Conservation (phyloP, 2,113 vertebrate genomes). For the Dasypus novemcinctus region DNA sequence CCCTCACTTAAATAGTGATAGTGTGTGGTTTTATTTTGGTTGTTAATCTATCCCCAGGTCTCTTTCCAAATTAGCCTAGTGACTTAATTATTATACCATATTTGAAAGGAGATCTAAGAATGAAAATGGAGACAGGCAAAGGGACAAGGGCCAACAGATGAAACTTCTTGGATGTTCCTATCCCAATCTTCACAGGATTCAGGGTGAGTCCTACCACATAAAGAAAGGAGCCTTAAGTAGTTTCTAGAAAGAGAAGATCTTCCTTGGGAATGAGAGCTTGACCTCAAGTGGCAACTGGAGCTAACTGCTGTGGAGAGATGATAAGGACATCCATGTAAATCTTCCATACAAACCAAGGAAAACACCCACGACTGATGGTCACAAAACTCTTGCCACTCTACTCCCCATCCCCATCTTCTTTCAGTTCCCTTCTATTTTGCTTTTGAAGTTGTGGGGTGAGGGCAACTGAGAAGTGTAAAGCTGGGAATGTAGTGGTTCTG, state of each 20-base stretch:
- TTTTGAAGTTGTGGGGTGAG: neutral
- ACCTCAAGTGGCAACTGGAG: neutral
- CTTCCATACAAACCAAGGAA: neutral
- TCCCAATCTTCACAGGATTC: neutral
- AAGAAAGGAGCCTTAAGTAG: neutral
- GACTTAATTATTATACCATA: neutral
- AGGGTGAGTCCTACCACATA: neutral
- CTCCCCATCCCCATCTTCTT: neutral
- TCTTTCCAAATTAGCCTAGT: neutral
- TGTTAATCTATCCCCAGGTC: neutral
- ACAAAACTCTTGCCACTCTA: accelerated
- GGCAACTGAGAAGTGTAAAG: neutral
- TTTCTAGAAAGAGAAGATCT: constrained; percentile 30
- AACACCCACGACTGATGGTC: neutral
- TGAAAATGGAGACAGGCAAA: neutral
- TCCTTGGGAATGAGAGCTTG: neutral
- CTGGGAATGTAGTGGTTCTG: constrained; percentile 34
- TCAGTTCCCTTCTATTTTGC: neutral
- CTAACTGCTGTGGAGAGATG: neutral
- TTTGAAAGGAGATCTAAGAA: neutral
- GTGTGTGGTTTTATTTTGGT: neutral
- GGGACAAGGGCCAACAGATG: neutral
- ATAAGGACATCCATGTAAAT: neutral
- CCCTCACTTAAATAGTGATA: constrained; percentile 35
- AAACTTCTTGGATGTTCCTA: neutral